These are phyloP conservation scores for Artibeus lituratus DNA, from an alignment of 2,797 vertebrate species.

Conservation along the genomic window DNA sequence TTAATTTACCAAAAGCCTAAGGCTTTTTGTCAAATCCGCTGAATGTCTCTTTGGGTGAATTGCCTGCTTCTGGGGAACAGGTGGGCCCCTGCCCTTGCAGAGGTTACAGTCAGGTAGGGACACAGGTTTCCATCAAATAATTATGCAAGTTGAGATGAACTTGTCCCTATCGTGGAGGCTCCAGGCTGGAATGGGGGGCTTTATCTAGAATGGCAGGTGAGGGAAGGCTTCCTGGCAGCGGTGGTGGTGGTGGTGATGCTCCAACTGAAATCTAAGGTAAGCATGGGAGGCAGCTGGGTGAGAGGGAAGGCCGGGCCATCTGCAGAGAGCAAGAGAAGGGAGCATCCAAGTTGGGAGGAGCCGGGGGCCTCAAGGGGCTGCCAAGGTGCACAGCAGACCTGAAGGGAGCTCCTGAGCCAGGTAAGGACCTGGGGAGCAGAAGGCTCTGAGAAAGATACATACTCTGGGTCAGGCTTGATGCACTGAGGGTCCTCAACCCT, in stretches of 20 bases:
- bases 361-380: background rate
- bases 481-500: background rate
- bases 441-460: background rate
- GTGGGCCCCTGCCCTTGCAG: background rate
- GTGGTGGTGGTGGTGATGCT: background rate
- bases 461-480: background rate
- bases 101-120: background rate
- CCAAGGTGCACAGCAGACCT: background rate
- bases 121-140: background rate
- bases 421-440: background rate
- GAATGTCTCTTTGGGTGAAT: background rate
- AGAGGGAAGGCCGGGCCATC: background rate
- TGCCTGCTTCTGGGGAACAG: conserved; percentile 3
- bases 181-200: background rate
- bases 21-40: background rate
- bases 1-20: conserved; percentile 33
- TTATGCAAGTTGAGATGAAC: background rate
- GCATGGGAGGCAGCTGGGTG: background rate
- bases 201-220: background rate
- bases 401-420: background rate
- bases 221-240: background rate
- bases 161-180: background rate
- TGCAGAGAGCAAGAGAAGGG: background rate
- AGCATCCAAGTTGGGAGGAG: background rate
- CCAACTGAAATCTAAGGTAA: background rate